Conservation (phyloP, 1,140 invertebrate species). For the Rhynchophorus ferrugineus region DNA sequence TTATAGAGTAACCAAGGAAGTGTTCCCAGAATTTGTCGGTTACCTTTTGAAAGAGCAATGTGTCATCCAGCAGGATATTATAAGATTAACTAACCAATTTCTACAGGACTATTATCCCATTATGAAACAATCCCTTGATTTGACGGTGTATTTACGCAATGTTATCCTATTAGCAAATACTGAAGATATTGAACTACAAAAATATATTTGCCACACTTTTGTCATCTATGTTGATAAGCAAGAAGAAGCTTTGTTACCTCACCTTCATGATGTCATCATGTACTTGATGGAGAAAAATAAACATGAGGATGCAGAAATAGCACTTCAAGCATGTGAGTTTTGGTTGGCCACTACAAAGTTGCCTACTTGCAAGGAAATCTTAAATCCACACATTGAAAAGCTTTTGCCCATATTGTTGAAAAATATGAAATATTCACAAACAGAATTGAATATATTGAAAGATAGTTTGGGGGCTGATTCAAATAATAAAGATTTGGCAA, state of each 20-base stretch:
- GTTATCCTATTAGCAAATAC: conserved; percentile 32
- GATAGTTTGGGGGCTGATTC: conserved; percentile 38
- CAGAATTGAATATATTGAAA: conserved; percentile 92
- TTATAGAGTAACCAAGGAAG: conserved; percentile 28
- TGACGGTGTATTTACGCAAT: conserved; percentile 31
- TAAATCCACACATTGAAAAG: conserved; percentile 74
- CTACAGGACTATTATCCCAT: conserved; percentile 35
- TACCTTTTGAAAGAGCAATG: conserved; percentile 28
- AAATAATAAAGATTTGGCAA: conserved; percentile 31
- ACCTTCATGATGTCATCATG: conserved; percentile 94
- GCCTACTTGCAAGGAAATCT: conserved; percentile 85
- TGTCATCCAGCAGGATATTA: conserved; percentile 26
- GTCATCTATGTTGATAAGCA: conserved; percentile 36
- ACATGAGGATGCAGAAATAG: conserved; percentile 86
- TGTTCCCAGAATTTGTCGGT: conserved; percentile 32
- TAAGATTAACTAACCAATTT: conserved; percentile 34
- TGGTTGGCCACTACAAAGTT: conserved; percentile 96
- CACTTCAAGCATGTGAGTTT: conserved; percentile 97
- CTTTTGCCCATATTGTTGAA: conserved; percentile 87
- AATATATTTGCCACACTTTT: conserved; percentile 36
- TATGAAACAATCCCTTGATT: conserved; percentile 32
- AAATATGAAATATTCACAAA: conserved; percentile 96
- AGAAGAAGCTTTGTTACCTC: conserved; percentile 54
- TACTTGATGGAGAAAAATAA: conserved; percentile 95
- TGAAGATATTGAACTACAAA: conserved; percentile 33